Percentiles rank a stretch among this genome's conserved stretches.
Conservation (phyloP, 2,113 vertebrate genomes). For the Conger conger region DNA sequence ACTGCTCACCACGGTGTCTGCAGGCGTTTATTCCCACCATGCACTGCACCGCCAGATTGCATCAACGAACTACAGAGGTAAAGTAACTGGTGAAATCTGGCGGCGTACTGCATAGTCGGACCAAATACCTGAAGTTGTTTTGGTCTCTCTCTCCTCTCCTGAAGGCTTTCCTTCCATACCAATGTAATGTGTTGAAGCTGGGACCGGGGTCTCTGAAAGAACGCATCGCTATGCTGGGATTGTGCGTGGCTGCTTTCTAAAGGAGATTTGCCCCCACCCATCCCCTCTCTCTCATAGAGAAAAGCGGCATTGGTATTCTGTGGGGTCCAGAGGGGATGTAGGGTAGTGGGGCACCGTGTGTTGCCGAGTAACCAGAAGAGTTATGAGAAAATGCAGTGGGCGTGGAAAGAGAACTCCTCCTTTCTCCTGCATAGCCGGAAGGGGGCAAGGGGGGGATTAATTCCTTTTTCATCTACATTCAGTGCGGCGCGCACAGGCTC, state of each 20-base stretch:
- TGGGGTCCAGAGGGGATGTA: constrained; percentile 52
- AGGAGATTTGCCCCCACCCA: neutral
- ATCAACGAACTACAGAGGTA: too few species aligned
- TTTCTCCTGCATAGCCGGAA: neutral
- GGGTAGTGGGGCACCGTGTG: constrained; percentile 64
- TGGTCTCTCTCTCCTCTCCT: neutral
- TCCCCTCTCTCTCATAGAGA: neutral
- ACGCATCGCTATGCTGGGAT: neutral
- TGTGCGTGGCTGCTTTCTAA: neutral
- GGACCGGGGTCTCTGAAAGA: too few species aligned
- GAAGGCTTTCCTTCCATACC: neutral
- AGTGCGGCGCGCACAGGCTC: neutral
- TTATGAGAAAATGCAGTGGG: constrained; percentile 54
- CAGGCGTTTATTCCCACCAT: too few species aligned
- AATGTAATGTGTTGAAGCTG: too few species aligned
- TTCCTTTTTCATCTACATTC: neutral
- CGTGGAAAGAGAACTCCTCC: neutral
- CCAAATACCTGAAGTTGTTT: neutral
- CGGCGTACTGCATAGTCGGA: too few species aligned
- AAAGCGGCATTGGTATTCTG: constrained; percentile 16
- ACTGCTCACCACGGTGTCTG: too few species aligned
- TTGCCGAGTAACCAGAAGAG: constrained; percentile 60
- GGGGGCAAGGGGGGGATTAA: neutral
- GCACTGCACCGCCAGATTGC: too few species aligned
- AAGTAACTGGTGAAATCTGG: too few species aligned